These are phyloP conservation scores for Dryococelus australis DNA, from an alignment of 2,888 invertebrate genomes.

Conservation along the genomic window DNA sequence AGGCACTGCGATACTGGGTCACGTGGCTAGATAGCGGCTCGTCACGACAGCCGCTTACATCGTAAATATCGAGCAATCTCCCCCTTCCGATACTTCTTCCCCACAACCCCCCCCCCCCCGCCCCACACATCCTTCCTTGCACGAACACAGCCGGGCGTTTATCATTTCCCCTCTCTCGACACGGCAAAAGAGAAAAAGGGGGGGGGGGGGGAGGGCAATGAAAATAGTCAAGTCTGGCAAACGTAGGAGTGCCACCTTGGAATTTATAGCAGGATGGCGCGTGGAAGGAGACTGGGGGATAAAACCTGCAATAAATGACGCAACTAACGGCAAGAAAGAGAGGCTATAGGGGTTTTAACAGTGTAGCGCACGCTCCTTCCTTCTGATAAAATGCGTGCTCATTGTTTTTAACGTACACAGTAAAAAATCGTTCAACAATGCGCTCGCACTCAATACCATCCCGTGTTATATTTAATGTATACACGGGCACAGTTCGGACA, in stretches of 20 bases:
- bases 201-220: too few relatives aligned
- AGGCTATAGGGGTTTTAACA: not conserved
- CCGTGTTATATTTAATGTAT: too few relatives aligned
- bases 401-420: too few relatives aligned
- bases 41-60: constrained; percentile 1
- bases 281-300: not conserved
- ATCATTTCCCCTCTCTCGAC: not conserved
- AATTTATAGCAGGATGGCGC: not conserved
- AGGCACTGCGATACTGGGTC: not conserved
- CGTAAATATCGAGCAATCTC: constrained; percentile 5
- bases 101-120: not conserved
- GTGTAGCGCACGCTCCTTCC: not conserved
- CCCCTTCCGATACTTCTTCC: not conserved
- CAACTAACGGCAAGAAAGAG: not conserved
- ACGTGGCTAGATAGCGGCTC: not conserved
- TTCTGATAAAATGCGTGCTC: too few relatives aligned
- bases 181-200: not conserved
- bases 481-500: too few relatives aligned
- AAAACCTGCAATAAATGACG: not conserved
- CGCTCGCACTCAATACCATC: too few relatives aligned
- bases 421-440: too few relatives aligned
- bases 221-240: constrained; percentile 6
- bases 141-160: not conserved
- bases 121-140: not conserved
- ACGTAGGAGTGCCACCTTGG: not conserved